Evolutionary conservation across 2,888 invertebrate genomes (phyloP).

Genomic region (Drosophila incognita): DNA sequence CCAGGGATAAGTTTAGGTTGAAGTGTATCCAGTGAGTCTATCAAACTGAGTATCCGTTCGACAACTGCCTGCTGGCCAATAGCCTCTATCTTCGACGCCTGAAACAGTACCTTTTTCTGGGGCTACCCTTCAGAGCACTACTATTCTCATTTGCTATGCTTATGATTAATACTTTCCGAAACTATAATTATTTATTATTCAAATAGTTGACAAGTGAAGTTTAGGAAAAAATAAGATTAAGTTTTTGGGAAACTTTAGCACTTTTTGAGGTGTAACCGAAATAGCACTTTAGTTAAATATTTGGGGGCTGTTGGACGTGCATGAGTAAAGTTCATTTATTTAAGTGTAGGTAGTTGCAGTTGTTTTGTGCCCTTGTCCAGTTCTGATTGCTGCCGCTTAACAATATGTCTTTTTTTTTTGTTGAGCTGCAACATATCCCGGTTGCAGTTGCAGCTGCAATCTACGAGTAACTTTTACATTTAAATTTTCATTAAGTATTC

Average conservation of each 20-base stretch:
- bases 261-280: background rate
- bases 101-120: no score
- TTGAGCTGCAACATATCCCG: background rate
- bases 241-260: background rate
- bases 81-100: background rate
- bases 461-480: conserved; percentile 79
- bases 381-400: conserved; percentile 43
- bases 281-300: conserved; percentile 2
- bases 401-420: conserved; percentile 16
- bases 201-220: background rate
- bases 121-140: no score
- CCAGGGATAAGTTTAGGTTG: background rate
- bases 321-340: conserved; percentile 55
- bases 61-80: background rate
- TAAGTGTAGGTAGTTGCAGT: conserved; percentile 38
- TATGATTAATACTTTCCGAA: no score
- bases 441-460: conserved; percentile 43
- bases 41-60: background rate
- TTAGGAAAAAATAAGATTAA: background rate
- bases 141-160: no score
- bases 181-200: background rate
- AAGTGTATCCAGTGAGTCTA: background rate
- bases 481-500: conserved; percentile 83
- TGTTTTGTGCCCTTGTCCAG: conserved; percentile 8
- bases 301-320: conserved; percentile 21